Evolutionary conservation across 1,140 invertebrate species (phyloP), one percentile per base, ranked within the genome.

Genomic region (Probaryconus sp.): DNA sequence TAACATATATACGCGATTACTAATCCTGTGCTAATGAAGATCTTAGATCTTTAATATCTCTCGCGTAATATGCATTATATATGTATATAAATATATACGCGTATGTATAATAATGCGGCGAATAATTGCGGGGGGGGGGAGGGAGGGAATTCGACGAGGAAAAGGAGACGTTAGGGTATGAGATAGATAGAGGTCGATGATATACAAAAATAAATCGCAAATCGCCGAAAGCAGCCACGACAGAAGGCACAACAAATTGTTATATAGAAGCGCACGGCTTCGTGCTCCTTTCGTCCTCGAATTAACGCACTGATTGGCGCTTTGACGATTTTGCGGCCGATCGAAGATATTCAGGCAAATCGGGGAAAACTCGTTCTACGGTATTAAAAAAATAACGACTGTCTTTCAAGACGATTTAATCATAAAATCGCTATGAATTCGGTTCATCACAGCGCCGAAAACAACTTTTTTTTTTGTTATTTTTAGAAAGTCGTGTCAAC

Each of bases 211-310:
- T 85, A 82, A 86, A 78, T 79, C 51, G 64, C 78, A 78, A 82
- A 82, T 85, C 76, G 79, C 60, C 78, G 69, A 83, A 83, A 83
- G 81, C 84, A 81, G 77, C 78, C 80, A 85, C 77, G 81, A 83
- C 65, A 84, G 77, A 86, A 85, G 84, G 83, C 84, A 87, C 84
- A 81, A 87, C 79, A 83, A 82, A 84, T 83, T 85, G 82, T 81
- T 85, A 79, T 69, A 77, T 75, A 73, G 68, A 83, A 85, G 82
- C 78, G 65, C 77, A 78, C 64, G 28, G 48, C 55, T 74, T 51
- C 38, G 68, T 71, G 33, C 37, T 71, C 42, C 31, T 64, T 73
- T 73, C 56, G 55, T 68, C 30, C 10, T 72, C 47, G 10, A 14
- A 55, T 58, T 61, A 67, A 73, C n/a, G 35, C 61, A 28, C 35